Evolutionary conservation across 2,797 vertebrate species (phyloP).

Genomic region (Chiloscyllium punctatum): DNA sequence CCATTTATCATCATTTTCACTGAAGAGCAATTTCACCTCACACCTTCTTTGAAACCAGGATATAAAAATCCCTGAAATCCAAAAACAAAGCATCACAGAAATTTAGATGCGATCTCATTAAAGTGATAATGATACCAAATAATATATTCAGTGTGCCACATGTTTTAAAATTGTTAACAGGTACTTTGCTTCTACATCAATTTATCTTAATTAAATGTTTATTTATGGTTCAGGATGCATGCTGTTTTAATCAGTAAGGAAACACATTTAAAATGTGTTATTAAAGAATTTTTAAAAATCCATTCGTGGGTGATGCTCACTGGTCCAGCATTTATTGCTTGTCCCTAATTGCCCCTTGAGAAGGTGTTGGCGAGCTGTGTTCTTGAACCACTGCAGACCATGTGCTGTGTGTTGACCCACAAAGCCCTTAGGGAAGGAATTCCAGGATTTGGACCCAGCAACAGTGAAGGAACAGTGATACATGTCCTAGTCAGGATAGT

Average conservation of each 20-base stretch:
- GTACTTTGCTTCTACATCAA: background rate
- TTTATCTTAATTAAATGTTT: background rate
- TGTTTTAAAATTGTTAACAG: conserved; percentile 24
- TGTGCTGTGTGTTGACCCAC: too few relatives aligned
- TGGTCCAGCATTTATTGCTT: too few relatives aligned
- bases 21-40: background rate
- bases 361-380: too few relatives aligned
- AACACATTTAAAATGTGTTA: background rate
- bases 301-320: too few relatives aligned
- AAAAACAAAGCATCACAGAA: too few relatives aligned
- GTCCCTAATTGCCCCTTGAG: too few relatives aligned
- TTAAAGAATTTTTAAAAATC: background rate
- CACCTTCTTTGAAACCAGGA: background rate
- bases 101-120: background rate
- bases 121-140: background rate
- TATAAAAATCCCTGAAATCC: background rate
- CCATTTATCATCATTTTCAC: background rate
- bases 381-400: too few relatives aligned
- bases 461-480: too few relatives aligned
- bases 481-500: too few relatives aligned
- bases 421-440: too few relatives aligned
- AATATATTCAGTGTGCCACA: background rate
- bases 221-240: background rate
- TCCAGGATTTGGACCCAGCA: too few relatives aligned
- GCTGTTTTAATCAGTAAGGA: background rate